Evolutionary conservation across 1,140 invertebrate species (phyloP), one percentile per base, ranked within the genome.

Genomic region (Papilio xuthus): DNA sequence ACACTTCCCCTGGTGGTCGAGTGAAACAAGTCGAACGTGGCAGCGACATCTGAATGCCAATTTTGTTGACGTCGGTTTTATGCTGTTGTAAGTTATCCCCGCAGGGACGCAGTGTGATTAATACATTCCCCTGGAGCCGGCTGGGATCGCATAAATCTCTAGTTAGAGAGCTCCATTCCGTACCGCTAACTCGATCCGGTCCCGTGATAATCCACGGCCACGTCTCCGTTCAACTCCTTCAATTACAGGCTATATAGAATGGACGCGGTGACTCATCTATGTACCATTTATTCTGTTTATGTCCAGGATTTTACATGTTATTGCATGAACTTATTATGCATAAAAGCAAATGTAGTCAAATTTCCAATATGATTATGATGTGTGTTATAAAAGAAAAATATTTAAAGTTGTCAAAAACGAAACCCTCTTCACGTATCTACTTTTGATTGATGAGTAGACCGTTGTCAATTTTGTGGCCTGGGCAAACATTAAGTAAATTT

Each of bases 11-110:
- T 77, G 80, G 79, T 77, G 82, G 79, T 86, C 77, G 84, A 89
- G 89, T 89, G 88, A 90, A 91, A 89, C 87, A 90, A 86, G 78
- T 87, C 80, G 80, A 84, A 87, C 82, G 82, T 84, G 74, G 79
- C 80, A 80, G 81, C 86, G 85, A 85, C 83, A 83, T 84, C 83
- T 83, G 87, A 85, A 89, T 90, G 86, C 85, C 86, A 89, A 89
- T 90, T 89, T 82, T 82, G 81, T 85, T 85, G 85, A 83, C 80
- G 74, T 78, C 80, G 80, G 56, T 82, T 80, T 74, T 53, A 23
- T 82, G 56, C 71, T 71, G 72, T 67, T 71, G 78, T 76, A 60
- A 41, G 32, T 41, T 60, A 41, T n/a, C 37, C 50, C 50, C 37
- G 53, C n/a, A 76, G 53, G 50, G 56, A 41, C 23, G 28, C 56